phyloP scores from a whole-genome alignment of 2,797 vertebrate species.

The Danio choprae region DNA sequence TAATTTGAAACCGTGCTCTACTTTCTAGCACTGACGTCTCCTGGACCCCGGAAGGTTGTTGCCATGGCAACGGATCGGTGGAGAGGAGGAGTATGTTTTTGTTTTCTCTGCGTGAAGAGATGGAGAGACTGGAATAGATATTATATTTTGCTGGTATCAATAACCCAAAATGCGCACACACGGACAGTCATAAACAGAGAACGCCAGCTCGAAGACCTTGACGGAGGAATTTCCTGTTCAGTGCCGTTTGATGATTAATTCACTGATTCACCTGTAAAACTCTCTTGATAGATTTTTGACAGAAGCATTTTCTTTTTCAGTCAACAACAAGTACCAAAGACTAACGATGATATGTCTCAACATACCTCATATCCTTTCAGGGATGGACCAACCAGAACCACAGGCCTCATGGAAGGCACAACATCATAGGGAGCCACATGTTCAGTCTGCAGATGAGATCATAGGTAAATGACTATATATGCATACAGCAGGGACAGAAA shows the following conservation, averaged over 20 bases:
- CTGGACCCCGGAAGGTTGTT: conserved; percentile 67
- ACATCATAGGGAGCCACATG: conserved; percentile 95
- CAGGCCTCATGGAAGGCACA: conserved; percentile 96
- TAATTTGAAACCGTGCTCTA: conserved; percentile 69
- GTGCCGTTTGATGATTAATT: conserved; percentile 6
- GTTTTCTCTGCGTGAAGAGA: conserved; percentile 60
- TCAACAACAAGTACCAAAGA: neutral
- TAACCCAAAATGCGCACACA: conserved; percentile 50
- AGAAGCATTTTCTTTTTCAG: neutral
- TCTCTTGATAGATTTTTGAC: neutral
- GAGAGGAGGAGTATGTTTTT: conserved; percentile 62
- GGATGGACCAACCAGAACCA: conserved; percentile 95
- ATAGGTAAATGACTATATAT: conserved; percentile 47
- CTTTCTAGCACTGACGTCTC: conserved; percentile 66
- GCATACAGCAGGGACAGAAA: too few relatives aligned
- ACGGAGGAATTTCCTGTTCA: neutral
- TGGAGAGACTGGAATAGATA: conserved; percentile 56
- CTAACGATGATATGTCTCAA: neutral
- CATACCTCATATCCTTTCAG: conserved; percentile 96
- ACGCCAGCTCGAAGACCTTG: conserved; percentile 12
- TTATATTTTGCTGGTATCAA: conserved; percentile 53
- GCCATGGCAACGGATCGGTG: conserved; percentile 62
- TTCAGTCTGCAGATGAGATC: conserved; percentile 84
- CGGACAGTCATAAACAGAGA: conserved; percentile 20
- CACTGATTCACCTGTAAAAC: conserved; percentile 21